Percentiles rank a stretch among this genome's conserved stretches.
These are phyloP conservation scores for Penelope pileata DNA, from an alignment of 2,113 vertebrate genomes.

Conservation along the genomic window DNA sequence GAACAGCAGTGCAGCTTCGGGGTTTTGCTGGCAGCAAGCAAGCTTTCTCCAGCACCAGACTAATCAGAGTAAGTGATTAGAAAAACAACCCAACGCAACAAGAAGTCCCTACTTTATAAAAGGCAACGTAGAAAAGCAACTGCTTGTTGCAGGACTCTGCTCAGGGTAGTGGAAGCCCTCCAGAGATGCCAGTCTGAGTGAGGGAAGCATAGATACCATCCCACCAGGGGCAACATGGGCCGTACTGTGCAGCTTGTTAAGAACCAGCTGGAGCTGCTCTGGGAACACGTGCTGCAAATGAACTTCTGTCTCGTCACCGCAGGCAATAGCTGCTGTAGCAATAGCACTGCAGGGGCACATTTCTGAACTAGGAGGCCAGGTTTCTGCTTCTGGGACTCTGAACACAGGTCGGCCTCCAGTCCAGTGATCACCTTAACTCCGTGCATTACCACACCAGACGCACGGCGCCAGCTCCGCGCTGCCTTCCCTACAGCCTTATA, in stretches of 20 bases:
- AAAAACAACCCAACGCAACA: accelerated
- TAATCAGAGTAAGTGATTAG: accelerated
- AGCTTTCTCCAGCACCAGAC: neutral
- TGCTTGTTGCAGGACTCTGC: accelerated
- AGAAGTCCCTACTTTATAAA: neutral
- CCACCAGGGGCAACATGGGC: accelerated
- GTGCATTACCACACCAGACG: accelerated
- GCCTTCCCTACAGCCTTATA: neutral
- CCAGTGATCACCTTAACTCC: neutral
- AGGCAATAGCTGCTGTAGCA: neutral
- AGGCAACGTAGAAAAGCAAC: neutral
- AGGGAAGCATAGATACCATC: accelerated
- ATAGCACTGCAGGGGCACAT: neutral
- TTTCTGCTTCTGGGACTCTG: neutral
- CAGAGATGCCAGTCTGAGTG: neutral
- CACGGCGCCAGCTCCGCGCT: accelerated
- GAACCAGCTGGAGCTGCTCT: neutral
- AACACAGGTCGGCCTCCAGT: accelerated
- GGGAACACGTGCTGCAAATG: neutral
- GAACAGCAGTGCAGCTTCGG: neutral
- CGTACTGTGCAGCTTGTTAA: accelerated
- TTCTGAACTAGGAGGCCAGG: neutral
- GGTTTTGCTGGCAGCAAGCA: neutral
- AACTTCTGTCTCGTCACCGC: accelerated
- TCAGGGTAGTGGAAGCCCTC: neutral